A percentile compares a stretch with the other conserved stretches of the same genome.
Conservation (phyloP, 2,113 vertebrate genomes). For the Triplophysa tibetana region DNA sequence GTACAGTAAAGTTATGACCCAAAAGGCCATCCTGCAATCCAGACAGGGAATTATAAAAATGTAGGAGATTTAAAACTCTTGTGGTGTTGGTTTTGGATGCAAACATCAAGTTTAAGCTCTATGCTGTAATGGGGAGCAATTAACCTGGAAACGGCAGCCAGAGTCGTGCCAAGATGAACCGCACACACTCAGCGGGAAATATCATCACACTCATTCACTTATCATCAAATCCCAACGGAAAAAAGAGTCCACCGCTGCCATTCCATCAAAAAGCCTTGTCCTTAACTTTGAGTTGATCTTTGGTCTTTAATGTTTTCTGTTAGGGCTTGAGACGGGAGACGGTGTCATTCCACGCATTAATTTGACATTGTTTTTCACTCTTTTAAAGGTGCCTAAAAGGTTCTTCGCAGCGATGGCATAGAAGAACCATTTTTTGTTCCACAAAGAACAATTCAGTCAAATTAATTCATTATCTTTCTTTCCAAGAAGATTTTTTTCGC, state of each 20-base stretch:
- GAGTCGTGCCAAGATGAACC: conserved; percentile 50
- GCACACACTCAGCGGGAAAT: conserved; percentile 43
- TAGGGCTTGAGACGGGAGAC: neutral
- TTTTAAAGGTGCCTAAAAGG: neutral
- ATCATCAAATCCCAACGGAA: conserved; percentile 26
- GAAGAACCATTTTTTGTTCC: too few species aligned
- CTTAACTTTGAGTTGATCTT: neutral
- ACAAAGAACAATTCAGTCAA: too few species aligned
- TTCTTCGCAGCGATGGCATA: too few species aligned
- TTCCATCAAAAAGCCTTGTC: neutral
- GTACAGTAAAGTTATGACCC: neutral
- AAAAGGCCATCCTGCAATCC: neutral
- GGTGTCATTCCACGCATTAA: neutral
- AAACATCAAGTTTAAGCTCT: conserved; percentile 50
- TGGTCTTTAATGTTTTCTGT: neutral
- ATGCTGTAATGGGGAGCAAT: conserved; percentile 52
- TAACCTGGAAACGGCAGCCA: conserved; percentile 60
- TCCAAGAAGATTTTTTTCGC: too few species aligned
- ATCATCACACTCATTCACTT: conserved; percentile 29
- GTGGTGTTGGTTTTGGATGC: conserved; percentile 26
- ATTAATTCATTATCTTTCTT: too few species aligned
- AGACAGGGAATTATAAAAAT: conserved; percentile 5
- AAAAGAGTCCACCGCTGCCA: conserved; percentile 1
- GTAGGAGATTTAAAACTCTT: conserved; percentile 26
- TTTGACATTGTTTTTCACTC: neutral